A percentile compares a stretch with the other conserved stretches of the same genome.
These are phyloP conservation scores for Nomada ferruginata DNA, from an alignment of 2,888 invertebrate genomes.

Conservation along the genomic window DNA sequence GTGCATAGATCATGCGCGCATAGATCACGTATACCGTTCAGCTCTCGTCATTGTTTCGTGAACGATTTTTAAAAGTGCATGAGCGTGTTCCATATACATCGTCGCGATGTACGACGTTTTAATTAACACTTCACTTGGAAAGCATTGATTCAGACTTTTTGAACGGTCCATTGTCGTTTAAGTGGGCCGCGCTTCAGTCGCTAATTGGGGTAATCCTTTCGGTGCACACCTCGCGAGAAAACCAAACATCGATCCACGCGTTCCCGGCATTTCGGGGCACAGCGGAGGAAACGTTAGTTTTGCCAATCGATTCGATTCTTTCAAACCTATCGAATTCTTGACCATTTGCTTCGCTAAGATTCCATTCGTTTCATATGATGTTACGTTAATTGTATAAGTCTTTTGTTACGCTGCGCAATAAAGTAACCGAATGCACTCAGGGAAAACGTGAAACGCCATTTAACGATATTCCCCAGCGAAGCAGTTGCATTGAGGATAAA, in stretches of 20 bases:
- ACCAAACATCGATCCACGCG: neutral
- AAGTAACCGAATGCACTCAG: too few relatives aligned
- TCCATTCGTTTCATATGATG: too few relatives aligned
- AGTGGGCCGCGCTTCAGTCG: slow-evolving; percentile 17
- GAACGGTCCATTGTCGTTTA: slow-evolving; percentile 10
- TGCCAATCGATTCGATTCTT: too few relatives aligned
- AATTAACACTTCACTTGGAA: slow-evolving; percentile 28
- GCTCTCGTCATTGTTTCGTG: neutral
- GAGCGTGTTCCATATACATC: neutral
- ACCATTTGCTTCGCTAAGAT: too few relatives aligned
- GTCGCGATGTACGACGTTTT: neutral
- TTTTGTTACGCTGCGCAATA: too few relatives aligned
- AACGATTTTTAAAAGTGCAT: too few relatives aligned
- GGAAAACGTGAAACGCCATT: neutral
- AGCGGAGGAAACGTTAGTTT: too few relatives aligned
- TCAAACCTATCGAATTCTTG: too few relatives aligned
- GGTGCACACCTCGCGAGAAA: neutral
- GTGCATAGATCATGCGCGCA: too few relatives aligned
- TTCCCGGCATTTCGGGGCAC: too few relatives aligned
- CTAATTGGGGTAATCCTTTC: slow-evolving; percentile 45
- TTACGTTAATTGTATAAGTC: too few relatives aligned
- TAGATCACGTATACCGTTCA: neutral
- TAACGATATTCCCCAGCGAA: neutral
- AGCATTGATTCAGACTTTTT: slow-evolving; percentile 24
- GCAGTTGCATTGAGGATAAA: neutral